Conservation (phyloP, 35 echinoderm and acorn worm genomes). For the Amphiura filiformis region DNA sequence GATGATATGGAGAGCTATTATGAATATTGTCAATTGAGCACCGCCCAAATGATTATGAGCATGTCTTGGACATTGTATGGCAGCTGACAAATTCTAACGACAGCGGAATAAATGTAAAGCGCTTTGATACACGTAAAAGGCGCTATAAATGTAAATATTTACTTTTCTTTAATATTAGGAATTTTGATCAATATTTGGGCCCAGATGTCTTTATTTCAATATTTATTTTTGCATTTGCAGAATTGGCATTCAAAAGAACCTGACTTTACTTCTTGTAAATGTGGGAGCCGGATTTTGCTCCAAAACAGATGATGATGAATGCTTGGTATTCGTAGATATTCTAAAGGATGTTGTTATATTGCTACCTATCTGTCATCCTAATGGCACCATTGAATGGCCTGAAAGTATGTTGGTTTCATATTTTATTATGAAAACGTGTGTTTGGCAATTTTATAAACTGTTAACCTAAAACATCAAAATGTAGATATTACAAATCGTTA, state of each 20-base stretch:
- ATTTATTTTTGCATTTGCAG: background rate
- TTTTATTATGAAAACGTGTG: background rate
- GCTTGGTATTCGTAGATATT: conserved; percentile 16
- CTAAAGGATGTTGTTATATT: conserved; percentile 5
- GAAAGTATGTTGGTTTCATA: background rate
- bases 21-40: no score
- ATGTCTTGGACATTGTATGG: background rate
- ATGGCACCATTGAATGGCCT: conserved; percentile 28
- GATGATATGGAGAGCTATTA: no score
- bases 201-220: no score
- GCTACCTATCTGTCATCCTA: background rate
- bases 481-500: background rate
- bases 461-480: no score
- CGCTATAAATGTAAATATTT: no score
- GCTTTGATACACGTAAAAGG: no score
- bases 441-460: no score
- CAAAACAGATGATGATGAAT: background rate
- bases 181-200: no score
- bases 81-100: no score
- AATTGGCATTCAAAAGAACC: background rate
- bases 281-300: conserved; percentile 17
- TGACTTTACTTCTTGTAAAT: background rate
- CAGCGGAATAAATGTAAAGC: no score
- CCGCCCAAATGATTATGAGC: no score
- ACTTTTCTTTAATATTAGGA: no score